These are phyloP conservation scores for Oreotragus oreotragus DNA, from an alignment of 2,113 vertebrate genomes.

Conservation along the genomic window DNA sequence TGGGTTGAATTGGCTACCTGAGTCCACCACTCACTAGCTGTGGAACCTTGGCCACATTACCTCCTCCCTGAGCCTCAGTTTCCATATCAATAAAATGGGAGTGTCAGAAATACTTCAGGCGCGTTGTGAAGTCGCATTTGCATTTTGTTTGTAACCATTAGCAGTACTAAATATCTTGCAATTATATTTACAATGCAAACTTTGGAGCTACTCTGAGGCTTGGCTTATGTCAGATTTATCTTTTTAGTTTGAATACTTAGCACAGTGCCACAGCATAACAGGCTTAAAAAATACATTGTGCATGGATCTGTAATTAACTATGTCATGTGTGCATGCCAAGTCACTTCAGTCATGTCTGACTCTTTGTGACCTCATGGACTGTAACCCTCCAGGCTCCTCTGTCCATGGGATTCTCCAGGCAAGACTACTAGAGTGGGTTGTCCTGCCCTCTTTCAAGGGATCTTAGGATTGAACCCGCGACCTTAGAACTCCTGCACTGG, in stretches of 20 bases:
- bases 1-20: background rate
- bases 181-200: background rate
- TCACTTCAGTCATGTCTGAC: background rate
- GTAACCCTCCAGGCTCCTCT: background rate
- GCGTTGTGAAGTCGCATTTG: background rate
- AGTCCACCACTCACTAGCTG: background rate
- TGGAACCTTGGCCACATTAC: background rate
- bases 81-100: background rate
- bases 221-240: background rate
- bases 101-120: background rate
- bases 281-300: background rate
- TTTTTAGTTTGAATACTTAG: background rate
- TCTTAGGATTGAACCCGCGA: accelerated
- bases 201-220: background rate
- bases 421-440: background rate
- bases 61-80: background rate
- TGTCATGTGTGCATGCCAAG: background rate
- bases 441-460: background rate
- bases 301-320: background rate
- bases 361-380: background rate
- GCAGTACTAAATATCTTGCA: background rate
- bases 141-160: background rate
- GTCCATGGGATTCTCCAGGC: background rate
- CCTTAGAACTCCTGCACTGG: background rate
- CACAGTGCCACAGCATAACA: background rate